phyloP scores from a whole-genome alignment of 2,113 vertebrate species.

The Burhinus oedicnemus region DNA sequence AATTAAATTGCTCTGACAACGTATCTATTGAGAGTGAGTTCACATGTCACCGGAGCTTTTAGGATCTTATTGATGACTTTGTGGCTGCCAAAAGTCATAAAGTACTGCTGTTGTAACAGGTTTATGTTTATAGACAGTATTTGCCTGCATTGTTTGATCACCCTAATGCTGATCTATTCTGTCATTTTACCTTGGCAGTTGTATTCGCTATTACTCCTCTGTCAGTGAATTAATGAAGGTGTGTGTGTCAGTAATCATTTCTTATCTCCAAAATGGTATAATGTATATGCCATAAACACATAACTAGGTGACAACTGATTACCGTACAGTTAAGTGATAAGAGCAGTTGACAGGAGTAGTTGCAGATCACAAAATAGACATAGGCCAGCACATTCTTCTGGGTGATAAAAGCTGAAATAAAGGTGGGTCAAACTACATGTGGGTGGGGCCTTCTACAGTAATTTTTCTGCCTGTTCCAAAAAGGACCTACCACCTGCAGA shows the following conservation, averaged over 20 bases:
- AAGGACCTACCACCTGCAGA: background rate
- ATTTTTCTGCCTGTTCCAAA: background rate
- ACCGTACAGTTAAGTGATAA: background rate
- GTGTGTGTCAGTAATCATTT: slow-evolving; percentile 19
- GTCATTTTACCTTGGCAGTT: slow-evolving; percentile 40
- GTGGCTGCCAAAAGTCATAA: slow-evolving; percentile 40
- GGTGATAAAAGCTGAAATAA: background rate
- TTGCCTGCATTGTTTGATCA: slow-evolving; percentile 22
- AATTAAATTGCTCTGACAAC: slow-evolving; percentile 66
- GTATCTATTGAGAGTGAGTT: slow-evolving; percentile 51
- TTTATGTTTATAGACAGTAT: slow-evolving; percentile 47
- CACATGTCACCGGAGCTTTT: slow-evolving; percentile 52
- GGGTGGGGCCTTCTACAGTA: background rate
- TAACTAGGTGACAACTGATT: slow-evolving; percentile 22
- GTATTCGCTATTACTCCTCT: background rate
- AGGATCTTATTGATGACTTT: slow-evolving; percentile 62
- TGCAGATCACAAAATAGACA: background rate
- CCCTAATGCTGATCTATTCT: slow-evolving; percentile 19
- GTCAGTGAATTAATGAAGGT: slow-evolving; percentile 43
- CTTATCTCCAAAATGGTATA: slow-evolving; percentile 7
- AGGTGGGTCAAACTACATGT: background rate
- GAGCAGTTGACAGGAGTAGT: background rate
- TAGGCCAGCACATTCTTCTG: background rate
- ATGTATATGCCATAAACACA: slow-evolving; percentile 31
- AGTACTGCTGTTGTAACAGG: slow-evolving; percentile 37